Conservation (phyloP, 2,888 invertebrate genomes). For the Cephus pulcher region DNA sequence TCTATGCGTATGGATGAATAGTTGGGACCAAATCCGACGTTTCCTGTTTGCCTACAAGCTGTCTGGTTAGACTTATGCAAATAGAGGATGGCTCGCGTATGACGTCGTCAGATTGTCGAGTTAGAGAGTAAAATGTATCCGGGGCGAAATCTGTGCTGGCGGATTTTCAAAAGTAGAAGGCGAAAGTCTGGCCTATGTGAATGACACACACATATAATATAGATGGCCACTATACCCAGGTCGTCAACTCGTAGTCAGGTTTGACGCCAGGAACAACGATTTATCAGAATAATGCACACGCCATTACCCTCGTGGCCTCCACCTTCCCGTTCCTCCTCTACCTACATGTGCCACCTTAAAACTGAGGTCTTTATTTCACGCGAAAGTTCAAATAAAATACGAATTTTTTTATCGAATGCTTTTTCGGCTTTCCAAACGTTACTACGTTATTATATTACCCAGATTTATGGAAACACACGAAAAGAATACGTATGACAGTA, state of each 20-base stretch:
- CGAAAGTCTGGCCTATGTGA: background rate
- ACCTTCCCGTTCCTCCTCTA: constrained; percentile 13
- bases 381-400: constrained; percentile 46
- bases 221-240: constrained; percentile 12
- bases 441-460: background rate
- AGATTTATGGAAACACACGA: background rate
- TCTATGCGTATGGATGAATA: background rate
- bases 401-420: background rate
- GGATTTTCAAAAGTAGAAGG: background rate
- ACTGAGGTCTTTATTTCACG: constrained; percentile 59
- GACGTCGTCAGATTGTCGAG: background rate
- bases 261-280: constrained; percentile 60
- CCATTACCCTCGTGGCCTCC: constrained; percentile 60
- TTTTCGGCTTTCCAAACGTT: background rate
- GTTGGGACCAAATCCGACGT: background rate
- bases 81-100: background rate
- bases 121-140: background rate
- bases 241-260: constrained; percentile 52
- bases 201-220: background rate
- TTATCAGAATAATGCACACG: constrained; percentile 65
- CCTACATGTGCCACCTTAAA: constrained; percentile 41
- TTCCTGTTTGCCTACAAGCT: background rate
- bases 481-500: background rate
- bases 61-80: background rate
- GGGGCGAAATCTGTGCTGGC: background rate